Conservation (phyloP, 2,797 vertebrate species). For the Tokudaia muenninki region DNA sequence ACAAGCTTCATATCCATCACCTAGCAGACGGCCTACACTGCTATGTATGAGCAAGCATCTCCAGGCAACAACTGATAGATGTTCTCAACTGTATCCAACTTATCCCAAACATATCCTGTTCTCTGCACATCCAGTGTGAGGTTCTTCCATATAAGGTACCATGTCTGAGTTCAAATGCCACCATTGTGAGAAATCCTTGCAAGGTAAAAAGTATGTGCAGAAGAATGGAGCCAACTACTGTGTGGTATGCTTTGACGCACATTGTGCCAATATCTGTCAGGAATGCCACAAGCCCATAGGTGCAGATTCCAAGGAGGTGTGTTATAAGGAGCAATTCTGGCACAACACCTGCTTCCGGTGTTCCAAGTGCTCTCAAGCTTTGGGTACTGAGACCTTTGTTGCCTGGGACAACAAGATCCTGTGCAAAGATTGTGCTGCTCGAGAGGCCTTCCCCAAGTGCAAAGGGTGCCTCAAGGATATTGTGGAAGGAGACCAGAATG, state of each 20-base stretch:
- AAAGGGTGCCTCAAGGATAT: conserved; percentile 97
- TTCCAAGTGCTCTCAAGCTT: conserved; percentile 93
- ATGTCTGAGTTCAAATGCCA: conserved; percentile 97
- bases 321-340: conserved; percentile 97
- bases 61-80: neutral
- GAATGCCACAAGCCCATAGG: conserved; percentile 96
- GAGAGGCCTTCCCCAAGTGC: conserved; percentile 93
- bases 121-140: conserved; percentile 80
- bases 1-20: neutral
- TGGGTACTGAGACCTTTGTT: conserved; percentile 95
- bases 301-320: conserved; percentile 96
- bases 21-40: neutral
- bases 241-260: conserved; percentile 96
- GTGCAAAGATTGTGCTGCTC: conserved; percentile 94
- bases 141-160: conserved; percentile 93
- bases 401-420: conserved; percentile 95
- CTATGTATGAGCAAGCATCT: neutral
- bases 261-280: conserved; percentile 96
- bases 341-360: conserved; percentile 97
- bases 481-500: conserved; percentile 94
- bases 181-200: conserved; percentile 95
- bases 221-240: conserved; percentile 96
- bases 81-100: neutral
- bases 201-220: conserved; percentile 96
- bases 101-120: neutral